Base-by-base conservation (phyloP, 2,888 invertebrate genomes). In the Caradrina kadenii region DNA sequence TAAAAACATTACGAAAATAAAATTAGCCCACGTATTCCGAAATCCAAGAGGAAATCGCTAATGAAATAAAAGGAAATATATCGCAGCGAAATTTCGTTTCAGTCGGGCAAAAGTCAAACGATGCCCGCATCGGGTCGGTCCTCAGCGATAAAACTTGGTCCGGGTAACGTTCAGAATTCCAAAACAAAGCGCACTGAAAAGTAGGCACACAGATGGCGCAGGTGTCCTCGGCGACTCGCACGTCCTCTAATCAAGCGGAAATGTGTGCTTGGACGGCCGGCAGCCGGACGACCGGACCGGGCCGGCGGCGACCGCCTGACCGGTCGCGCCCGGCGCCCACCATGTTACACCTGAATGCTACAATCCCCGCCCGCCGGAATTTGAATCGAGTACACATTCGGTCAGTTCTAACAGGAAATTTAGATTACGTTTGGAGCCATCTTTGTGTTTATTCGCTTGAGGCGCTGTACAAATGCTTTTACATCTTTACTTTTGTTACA, bases 231-330 rank as follows among this genome's bases (percentile, higher is more conserved):
- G 88, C 86, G 88, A 90, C 91, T 92, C 89, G 90, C 90, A 88
- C 90, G 90, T 88, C 86, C 91, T 93, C 93, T 94, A 95, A 95
- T 95, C 95, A 94, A 93, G 93, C 92, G 94, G 93, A 95, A 95
- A 94, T 92, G 88, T 93, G 93, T 92, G 92, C 93, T 93, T 87
- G 89, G 89, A 87, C 90, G 91, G 85, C 86, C 90, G 89, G 82
- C 82, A 86, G 86, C 87, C 87, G 86, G 85, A 74, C 88, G 81
- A 84, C 85, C 88, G 87, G 87, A 19, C 76, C 81, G 87, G 85
- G 83, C 83, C 84, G 75, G 72, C 72, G 48, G 60, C 69, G 76
- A 63, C 66, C 75, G 76, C 66, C 58, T 73, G 69, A 74, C 74
- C 76, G 67, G 73, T 76, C 75, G 63, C 66, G 62, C 70, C 71